phyloP scores from a whole-genome alignment of 2,888 invertebrate genomes.

The Actias luna region DNA sequence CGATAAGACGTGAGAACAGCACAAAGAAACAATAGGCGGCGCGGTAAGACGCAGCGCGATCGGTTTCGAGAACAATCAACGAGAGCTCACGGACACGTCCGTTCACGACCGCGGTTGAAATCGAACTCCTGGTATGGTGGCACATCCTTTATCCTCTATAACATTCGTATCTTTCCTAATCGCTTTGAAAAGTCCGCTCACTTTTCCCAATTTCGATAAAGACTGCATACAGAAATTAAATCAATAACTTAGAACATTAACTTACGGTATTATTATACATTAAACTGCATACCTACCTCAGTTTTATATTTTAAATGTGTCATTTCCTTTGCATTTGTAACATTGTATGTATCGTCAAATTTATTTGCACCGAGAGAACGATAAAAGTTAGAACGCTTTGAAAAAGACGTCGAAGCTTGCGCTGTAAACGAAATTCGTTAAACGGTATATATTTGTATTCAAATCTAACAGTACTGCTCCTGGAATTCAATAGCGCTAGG shows the following conservation, averaged over 20 bases:
- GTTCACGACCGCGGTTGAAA: no score
- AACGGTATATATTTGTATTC: background rate
- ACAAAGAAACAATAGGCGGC: no score
- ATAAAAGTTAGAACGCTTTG: conserved; percentile 17
- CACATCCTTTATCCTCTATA: background rate
- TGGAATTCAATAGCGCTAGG: no score
- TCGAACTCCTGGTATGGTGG: background rate
- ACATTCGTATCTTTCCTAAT: background rate
- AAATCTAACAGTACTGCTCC: background rate
- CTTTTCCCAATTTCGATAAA: background rate
- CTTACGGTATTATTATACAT: background rate
- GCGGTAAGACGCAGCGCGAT: no score
- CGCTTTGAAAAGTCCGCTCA: background rate
- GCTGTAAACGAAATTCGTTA: background rate
- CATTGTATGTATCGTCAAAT: conserved; percentile 13
- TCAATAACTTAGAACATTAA: background rate
- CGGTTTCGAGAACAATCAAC: no score
- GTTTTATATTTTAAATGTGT: background rate
- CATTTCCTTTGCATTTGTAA: background rate
- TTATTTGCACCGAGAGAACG: conserved; percentile 18
- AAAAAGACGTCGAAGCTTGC: background rate
- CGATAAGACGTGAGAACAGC: no score
- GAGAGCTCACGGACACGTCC: no score
- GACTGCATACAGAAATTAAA: background rate
- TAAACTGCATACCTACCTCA: background rate